Evolutionary conservation across 2,888 invertebrate species (phyloP).

Genomic region (Acleris literana): DNA sequence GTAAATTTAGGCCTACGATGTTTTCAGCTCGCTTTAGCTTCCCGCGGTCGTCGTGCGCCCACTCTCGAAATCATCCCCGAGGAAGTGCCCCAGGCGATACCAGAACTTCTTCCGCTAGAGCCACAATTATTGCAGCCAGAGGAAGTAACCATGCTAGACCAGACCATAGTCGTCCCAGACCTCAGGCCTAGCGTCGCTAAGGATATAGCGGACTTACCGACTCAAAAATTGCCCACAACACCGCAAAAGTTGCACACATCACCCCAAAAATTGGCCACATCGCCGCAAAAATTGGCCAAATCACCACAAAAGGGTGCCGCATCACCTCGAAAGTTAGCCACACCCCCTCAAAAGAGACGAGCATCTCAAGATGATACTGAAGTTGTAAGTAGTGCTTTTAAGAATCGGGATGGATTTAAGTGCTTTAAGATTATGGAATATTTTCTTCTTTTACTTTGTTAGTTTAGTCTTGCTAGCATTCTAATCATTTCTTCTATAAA

Average conservation of each 20-base stretch:
- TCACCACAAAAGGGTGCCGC: not conserved
- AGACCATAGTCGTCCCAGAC: slow-evolving; percentile 37
- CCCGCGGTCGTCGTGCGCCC: not conserved
- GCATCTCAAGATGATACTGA: slow-evolving; percentile 43
- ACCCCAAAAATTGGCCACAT: not conserved
- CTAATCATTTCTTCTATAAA: not conserved
- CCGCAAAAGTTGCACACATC: not conserved
- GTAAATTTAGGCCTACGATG: not conserved
- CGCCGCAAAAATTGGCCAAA: not conserved
- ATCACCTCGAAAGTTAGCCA: slow-evolving; percentile 46
- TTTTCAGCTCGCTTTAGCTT: slow-evolving; percentile 19
- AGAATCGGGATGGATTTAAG: not conserved
- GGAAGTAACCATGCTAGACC: slow-evolving; percentile 23
- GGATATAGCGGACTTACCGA: slow-evolving; percentile 58
- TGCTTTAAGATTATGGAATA: not conserved
- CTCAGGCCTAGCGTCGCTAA: slow-evolving; percentile 38
- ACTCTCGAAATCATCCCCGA: slow-evolving; percentile 17
- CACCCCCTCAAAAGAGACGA: slow-evolving; percentile 47
- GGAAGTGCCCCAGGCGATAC: slow-evolving; percentile 10
- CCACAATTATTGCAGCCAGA: slow-evolving; percentile 2
- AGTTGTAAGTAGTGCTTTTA: slow-evolving; percentile 34
- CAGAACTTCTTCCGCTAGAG: not conserved
- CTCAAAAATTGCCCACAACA: slow-evolving; percentile 54
- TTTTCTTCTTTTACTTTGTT: too few relatives aligned
- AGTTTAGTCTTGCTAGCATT: too few relatives aligned